These are phyloP conservation scores for Heterotilapia buettikoferi DNA, from an alignment of 2,113 vertebrate species.

Conservation along the genomic window DNA sequence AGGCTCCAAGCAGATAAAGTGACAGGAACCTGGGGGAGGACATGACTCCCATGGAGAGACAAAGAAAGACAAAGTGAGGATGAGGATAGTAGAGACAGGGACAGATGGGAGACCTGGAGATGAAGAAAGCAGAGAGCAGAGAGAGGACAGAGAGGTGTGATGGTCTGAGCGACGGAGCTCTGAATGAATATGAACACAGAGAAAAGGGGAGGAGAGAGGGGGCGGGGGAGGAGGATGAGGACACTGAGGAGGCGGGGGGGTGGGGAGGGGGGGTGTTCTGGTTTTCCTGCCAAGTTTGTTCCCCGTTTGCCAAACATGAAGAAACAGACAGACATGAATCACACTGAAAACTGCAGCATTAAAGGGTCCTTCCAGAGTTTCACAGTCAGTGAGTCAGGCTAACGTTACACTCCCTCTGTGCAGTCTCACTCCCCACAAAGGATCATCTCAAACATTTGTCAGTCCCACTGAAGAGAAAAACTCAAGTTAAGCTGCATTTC, in stretches of 20 bases:
- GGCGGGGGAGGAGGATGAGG: not conserved
- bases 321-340: not conserved
- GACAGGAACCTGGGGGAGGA: constrained; percentile 2
- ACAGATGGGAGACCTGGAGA: not conserved
- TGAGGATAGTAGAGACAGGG: not conserved
- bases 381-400: not conserved
- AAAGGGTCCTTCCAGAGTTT: not conserved
- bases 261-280: not conserved
- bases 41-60: constrained; percentile 10
- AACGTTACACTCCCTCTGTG: not conserved
- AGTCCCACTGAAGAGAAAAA: not conserved
- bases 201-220: not conserved
- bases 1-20: not conserved
- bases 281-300: constrained; percentile 44
- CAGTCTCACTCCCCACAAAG: not conserved
- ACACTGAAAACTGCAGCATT: not conserved
- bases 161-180: not conserved
- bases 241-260: fast-evolving
- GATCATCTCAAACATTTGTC: not conserved
- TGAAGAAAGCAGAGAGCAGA: not conserved
- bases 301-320: not conserved
- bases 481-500: not conserved
- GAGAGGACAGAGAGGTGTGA: not conserved
- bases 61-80: not conserved
- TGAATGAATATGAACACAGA: constrained; percentile 30